Base-by-base conservation (phyloP, 2,888 invertebrate species). In the Xestia rhomboidea region DNA sequence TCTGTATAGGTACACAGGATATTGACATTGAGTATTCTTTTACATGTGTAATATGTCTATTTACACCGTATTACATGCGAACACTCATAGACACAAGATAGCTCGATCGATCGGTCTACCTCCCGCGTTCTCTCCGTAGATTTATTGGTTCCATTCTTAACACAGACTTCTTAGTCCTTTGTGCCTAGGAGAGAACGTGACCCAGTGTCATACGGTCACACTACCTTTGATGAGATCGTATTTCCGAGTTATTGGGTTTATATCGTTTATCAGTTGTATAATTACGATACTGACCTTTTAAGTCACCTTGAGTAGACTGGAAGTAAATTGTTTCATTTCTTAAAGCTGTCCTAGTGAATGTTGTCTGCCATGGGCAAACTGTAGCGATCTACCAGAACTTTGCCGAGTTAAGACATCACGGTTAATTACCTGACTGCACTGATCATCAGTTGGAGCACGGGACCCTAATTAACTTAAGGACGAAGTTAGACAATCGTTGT, bases 81-180 rank as follows among this genome's bases (percentile, higher is more conserved):
- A 73, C 18, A 51, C 51, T 41, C 41, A 57, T 34, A 57, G 63
- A 57, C 54, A 72, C 46, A 38, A 62, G 62, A 64, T 64, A 18
- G 74, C 41, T 66, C 41, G 24, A 74, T 78, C 81, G 74, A 57
- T 78, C 74, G 74, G 54, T 74, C 54, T 34, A 57, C 54, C 72
- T 71, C 41, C 62, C 41, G 34, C 57, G 41, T 46, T 57, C 34
- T 18, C 24, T 41, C 15, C 57, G 18, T 73, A 73, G 74, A 81
- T 81, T 81, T 46, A 49, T 73, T 27, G 18, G 27, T 76, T 38
- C n/a, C 75, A 76, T 76, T 76, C 34, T 76, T 38, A 54, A 63
- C 46, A 30, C n/a, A 73, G 18, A 44, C 44, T 21, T 5, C 34
- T 62, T 34, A 21, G 30, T 46, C 1, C 38, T 62, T 18, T 46